Conservation (phyloP, 2,888 invertebrate species). For the Sesia apiformis region DNA sequence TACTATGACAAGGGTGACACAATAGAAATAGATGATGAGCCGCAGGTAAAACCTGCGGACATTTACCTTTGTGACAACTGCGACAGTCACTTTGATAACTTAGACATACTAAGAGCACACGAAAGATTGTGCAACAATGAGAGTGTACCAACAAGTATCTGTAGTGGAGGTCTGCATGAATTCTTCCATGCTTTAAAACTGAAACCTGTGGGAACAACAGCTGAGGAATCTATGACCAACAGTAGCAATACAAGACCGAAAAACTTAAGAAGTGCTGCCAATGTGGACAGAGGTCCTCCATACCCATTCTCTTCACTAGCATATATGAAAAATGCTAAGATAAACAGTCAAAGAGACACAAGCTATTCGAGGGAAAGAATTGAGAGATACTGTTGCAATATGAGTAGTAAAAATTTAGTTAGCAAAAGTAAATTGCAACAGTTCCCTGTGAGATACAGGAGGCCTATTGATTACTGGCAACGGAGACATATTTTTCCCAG, state of each 20-base stretch:
- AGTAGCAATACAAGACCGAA: slow-evolving; percentile 34
- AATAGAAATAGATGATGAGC: slow-evolving; percentile 51
- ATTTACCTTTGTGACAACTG: slow-evolving; percentile 85
- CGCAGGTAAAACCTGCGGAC: slow-evolving; percentile 76
- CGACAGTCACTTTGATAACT: slow-evolving; percentile 80
- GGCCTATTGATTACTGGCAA: slow-evolving; percentile 65
- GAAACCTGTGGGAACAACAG: slow-evolving; percentile 25
- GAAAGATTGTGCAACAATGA: slow-evolving; percentile 64
- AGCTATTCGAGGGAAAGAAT: slow-evolving; percentile 51
- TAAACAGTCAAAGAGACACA: slow-evolving; percentile 38
- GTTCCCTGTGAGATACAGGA: slow-evolving; percentile 54
- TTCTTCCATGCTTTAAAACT: slow-evolving; percentile 57
- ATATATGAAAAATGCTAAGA: slow-evolving; percentile 49
- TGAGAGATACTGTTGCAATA: slow-evolving; percentile 58
- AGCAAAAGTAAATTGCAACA: slow-evolving; percentile 50
- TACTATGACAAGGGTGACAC: slow-evolving; percentile 53
- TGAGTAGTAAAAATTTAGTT: slow-evolving; percentile 41
- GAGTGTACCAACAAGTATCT: slow-evolving; percentile 24
- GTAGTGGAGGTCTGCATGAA: slow-evolving; percentile 42
- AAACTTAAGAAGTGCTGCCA: slow-evolving; percentile 41
- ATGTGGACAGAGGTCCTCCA: slow-evolving; percentile 53
- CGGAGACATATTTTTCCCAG: slow-evolving; percentile 52
- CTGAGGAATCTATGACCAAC: slow-evolving; percentile 12
- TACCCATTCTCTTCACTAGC: slow-evolving; percentile 68
- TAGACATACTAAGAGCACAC: slow-evolving; percentile 47